Conservation (phyloP, 2,888 invertebrate genomes). For the Lepidonotus clava region DNA sequence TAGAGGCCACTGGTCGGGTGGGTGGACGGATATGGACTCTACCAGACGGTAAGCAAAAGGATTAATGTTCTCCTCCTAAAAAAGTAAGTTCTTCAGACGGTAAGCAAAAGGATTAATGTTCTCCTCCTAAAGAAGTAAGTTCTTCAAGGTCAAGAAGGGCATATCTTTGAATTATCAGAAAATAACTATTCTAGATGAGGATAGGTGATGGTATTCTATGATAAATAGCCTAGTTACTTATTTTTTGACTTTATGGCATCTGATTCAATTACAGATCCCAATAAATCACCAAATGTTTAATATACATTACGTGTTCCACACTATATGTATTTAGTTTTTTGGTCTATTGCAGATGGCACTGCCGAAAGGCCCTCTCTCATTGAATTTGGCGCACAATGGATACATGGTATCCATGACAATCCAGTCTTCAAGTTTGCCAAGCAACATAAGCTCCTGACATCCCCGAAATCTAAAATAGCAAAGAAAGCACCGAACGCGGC, state of each 20-base stretch:
- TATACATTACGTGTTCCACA: too few relatives aligned
- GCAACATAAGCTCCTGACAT: constrained; percentile 41
- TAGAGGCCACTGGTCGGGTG: not conserved
- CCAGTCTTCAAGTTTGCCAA: constrained; percentile 50
- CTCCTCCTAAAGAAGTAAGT: too few relatives aligned
- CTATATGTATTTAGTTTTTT: not conserved
- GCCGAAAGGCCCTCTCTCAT: not conserved
- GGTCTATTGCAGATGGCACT: not conserved
- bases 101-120: too few relatives aligned
- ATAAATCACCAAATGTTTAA: too few relatives aligned
- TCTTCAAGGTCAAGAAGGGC: too few relatives aligned
- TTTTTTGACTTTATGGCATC: not conserved
- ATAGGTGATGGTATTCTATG: too few relatives aligned
- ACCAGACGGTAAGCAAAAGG: not conserved
- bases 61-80: too few relatives aligned
- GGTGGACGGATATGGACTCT: constrained; percentile 6
- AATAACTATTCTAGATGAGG: too few relatives aligned
- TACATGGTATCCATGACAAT: constrained; percentile 57
- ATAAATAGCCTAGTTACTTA: not conserved
- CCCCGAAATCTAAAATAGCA: too few relatives aligned
- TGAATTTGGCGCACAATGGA: constrained; percentile 55
- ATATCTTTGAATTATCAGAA: too few relatives aligned
- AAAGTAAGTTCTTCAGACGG: too few relatives aligned
- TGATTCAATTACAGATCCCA: not conserved
- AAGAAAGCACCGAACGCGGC: too few relatives aligned